Percentiles rank a stretch among this genome's conserved stretches.
Evolutionary conservation across 2,113 vertebrate species (phyloP).

Genomic region (Charadrius vociferus): DNA sequence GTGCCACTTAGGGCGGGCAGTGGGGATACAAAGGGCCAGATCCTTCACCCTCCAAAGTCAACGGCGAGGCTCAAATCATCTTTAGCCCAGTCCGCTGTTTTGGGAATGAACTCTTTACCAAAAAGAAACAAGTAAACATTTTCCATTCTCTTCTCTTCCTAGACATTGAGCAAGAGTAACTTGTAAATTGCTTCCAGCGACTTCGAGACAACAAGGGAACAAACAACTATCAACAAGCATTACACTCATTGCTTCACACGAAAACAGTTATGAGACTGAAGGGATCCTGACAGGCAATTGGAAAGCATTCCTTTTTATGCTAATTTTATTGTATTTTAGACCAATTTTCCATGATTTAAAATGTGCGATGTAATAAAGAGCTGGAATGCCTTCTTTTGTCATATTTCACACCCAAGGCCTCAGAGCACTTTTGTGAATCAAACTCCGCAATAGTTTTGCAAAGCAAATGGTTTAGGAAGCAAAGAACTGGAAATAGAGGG

Average conservation of each 20-base stretch:
- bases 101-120: neutral
- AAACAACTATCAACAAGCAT: conserved; percentile 62
- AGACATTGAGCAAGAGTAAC: conserved; percentile 54
- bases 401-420: conserved; percentile 46
- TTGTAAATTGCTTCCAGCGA: conserved; percentile 67
- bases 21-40: neutral
- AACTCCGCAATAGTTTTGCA: neutral
- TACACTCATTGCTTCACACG: conserved; percentile 34
- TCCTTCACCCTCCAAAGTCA: neutral
- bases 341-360: conserved; percentile 59
- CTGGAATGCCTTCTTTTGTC: conserved; percentile 26
- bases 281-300: conserved; percentile 38
- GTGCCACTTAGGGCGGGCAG: accelerated
- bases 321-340: conserved; percentile 44
- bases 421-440: conserved; percentile 28
- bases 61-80: neutral
- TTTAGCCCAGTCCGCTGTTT: neutral
- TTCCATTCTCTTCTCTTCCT: conserved; percentile 50
- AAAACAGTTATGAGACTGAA: conserved; percentile 38
- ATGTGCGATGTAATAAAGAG: conserved; percentile 30
- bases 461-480: neutral
- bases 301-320: conserved; percentile 40
- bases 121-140: conserved; percentile 35
- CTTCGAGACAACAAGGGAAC: conserved; percentile 47
- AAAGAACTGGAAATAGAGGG: neutral